phyloP scores from a whole-genome alignment of 1,140 invertebrate species.

The Anagrus nilaparvatae region DNA sequence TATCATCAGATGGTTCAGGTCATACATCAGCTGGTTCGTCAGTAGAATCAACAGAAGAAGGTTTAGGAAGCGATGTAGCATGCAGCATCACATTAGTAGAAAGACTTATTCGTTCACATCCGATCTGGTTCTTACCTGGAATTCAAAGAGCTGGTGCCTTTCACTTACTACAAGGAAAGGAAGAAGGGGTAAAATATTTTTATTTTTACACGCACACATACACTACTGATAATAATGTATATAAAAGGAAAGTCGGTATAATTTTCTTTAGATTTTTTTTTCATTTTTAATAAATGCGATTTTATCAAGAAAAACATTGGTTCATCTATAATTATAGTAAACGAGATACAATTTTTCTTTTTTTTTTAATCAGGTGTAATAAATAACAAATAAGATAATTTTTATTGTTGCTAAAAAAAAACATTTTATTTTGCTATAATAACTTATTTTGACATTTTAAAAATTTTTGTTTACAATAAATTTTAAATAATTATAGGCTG shows the following conservation, averaged over 20 bases:
- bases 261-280: neutral
- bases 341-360: too few species aligned
- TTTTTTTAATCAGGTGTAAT: too few species aligned
- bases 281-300: too few species aligned
- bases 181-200: constrained; percentile 68
- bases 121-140: constrained; percentile 92
- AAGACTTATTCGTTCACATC: constrained; percentile 78
- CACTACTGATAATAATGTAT: neutral
- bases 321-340: too few species aligned
- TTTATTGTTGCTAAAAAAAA: too few species aligned
- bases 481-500: too few species aligned
- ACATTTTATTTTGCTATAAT: too few species aligned
- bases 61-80: constrained; percentile 38
- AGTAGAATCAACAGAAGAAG: constrained; percentile 19
- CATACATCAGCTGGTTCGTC: constrained; percentile 31
- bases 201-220: neutral
- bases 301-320: too few species aligned
- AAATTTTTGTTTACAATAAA: too few species aligned
- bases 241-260: too few species aligned
- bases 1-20: constrained; percentile 37
- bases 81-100: constrained; percentile 79
- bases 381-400: too few species aligned
- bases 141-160: constrained; percentile 85
- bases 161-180: constrained; percentile 85
- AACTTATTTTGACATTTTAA: too few species aligned